Evolutionary conservation across 1,140 invertebrate genomes (phyloP), one percentile per base, ranked within the genome.

Genomic region (Pantala flavescens): DNA sequence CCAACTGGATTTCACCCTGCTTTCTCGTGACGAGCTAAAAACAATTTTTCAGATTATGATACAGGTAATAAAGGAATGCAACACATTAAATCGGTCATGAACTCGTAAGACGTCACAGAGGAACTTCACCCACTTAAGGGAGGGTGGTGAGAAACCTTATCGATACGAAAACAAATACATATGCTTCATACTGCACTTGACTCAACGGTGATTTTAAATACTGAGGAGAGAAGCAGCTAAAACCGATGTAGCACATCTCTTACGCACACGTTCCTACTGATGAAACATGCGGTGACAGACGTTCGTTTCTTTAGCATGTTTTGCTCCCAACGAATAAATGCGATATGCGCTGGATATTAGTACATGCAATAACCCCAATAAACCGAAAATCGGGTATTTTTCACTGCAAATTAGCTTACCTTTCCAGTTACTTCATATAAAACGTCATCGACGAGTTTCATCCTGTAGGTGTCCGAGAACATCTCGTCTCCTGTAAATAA

Each of bases 391-490:
- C 9, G 9, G 9, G 3, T 36, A 36, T 5, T 36, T n/a, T 36
- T 36, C 28, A 36, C 28, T 5, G 7, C 24, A 73, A 71, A 24
- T 75, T 71, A 21, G 75, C 77, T 83, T 83, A 90, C 88, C 83
- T 89, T 95, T 79, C 95, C 96, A 81, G 93, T 92, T 42, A 98
- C 96, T 89, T 98, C 96, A 80, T 97, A 98, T 55, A 98, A 81
- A 28, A 96, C 94, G 82, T 96, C 93, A 82, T 98, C 95, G 16
- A 98, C 86, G 72, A 98, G 83, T 82, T 97, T 96, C 76, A 97
- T 90, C 85, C 93, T 97, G 83, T 95, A 97, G n/a, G 93, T 93
- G 84, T 98, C 97, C 49, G 96, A 96, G 86, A 97, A 97, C 91
- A 98, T 95, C 85, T 98, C 97, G 84, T 98, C 96, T 79, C 94